These are phyloP conservation scores for Egretta garzetta DNA, from an alignment of 2,113 vertebrate species.

Conservation along the genomic window DNA sequence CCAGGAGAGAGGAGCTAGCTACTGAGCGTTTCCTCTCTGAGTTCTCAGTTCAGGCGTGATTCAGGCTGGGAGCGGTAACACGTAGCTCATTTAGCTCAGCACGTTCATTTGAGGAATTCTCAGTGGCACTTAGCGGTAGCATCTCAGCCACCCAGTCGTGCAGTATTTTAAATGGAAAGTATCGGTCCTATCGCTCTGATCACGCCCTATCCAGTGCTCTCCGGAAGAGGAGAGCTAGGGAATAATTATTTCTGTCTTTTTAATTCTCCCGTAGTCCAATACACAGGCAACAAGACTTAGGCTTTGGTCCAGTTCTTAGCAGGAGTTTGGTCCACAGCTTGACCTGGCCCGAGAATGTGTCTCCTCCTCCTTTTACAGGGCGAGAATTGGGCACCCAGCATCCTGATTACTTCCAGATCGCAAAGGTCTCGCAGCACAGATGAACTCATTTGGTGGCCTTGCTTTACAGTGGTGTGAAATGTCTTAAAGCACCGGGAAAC, in stretches of 20 bases:
- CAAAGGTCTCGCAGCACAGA: background rate
- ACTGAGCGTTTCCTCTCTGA: background rate
- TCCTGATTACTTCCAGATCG: background rate
- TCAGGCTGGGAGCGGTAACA: background rate
- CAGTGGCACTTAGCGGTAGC: background rate
- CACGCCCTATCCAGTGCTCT: background rate
- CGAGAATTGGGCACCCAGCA: rapidly evolving
- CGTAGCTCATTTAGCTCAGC: conserved; percentile 5
- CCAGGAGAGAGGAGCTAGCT: background rate
- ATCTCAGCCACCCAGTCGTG: background rate
- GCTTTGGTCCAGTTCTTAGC: background rate
- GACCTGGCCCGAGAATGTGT: background rate
- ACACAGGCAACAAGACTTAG: background rate
- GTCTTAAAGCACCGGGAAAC: background rate
- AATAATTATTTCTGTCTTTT: background rate
- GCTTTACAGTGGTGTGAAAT: background rate
- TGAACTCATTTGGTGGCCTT: background rate
- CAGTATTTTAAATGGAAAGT: background rate
- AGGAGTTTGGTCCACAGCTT: background rate
- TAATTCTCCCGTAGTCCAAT: rapidly evolving
- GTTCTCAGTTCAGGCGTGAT: background rate
- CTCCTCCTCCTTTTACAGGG: background rate
- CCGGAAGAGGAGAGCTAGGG: background rate
- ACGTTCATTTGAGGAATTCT: background rate
- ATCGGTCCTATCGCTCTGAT: background rate